phyloP scores from a whole-genome alignment of 2,888 invertebrate species.

The Platycnemis pennipes region DNA sequence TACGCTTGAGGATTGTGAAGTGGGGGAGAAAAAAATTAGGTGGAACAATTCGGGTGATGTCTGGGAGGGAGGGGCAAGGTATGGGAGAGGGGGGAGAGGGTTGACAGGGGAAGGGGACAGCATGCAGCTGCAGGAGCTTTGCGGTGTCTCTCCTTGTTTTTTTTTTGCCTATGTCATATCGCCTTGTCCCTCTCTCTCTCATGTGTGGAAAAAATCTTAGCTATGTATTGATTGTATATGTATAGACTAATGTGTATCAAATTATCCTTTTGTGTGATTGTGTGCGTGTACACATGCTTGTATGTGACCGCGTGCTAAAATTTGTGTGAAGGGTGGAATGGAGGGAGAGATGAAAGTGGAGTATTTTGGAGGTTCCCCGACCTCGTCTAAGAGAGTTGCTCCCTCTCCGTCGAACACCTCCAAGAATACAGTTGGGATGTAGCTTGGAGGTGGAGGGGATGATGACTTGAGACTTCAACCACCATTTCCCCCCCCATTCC shows the following conservation, averaged over 20 bases:
- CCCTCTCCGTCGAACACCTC: conserved; percentile 41
- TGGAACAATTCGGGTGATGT: background rate
- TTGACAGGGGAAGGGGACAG: conserved; percentile 44
- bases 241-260: conserved; percentile 67
- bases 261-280: conserved; percentile 66
- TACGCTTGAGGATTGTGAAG: conserved; percentile 30
- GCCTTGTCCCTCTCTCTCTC: conserved; percentile 55
- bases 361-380: conserved; percentile 36
- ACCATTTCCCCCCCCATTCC: conserved; percentile 49
- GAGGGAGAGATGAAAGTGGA: conserved; percentile 40
- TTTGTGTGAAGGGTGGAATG: conserved; percentile 57
- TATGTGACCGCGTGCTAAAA: conserved; percentile 55
- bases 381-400: conserved; percentile 23
- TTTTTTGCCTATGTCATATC: conserved; percentile 51
- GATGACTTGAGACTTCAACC: conserved; percentile 21
- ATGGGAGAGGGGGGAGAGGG: conserved; percentile 42
- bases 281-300: conserved; percentile 64
- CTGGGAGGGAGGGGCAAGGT: background rate
- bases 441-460: conserved; percentile 39
- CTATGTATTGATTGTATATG: conserved; percentile 68
- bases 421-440: background rate
- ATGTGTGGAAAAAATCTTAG: conserved; percentile 65
- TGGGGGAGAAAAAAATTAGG: conserved; percentile 3
- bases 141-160: conserved; percentile 46
- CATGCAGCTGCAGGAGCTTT: conserved; percentile 32